phyloP scores from a whole-genome alignment of 2,113 vertebrate species.

The Sylvilagus bachmani region DNA sequence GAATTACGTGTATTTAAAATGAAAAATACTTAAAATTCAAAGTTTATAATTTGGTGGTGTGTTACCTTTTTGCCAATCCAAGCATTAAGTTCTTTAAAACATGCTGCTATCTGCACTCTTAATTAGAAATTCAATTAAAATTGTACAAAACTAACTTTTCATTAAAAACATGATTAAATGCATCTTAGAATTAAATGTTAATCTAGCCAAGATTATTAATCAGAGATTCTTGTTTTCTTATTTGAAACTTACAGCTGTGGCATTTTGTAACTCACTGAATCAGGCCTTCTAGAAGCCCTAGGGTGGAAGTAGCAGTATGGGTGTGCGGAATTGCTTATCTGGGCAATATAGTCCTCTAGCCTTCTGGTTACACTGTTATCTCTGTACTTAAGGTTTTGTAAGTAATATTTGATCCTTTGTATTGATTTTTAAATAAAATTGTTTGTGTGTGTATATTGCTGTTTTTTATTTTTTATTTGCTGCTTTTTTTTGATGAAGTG shows the following conservation, averaged over 20 bases:
- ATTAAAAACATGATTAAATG: background rate
- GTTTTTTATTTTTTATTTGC: slow-evolving; percentile 34
- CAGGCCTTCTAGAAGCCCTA: background rate
- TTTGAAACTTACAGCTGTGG: slow-evolving; percentile 60
- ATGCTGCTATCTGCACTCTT: slow-evolving; percentile 36
- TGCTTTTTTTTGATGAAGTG: slow-evolving; percentile 19
- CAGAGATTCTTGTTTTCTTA: slow-evolving; percentile 52
- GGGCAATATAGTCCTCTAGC: background rate
- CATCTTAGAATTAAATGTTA: background rate
- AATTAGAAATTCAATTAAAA: slow-evolving; percentile 41
- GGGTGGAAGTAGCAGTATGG: no score
- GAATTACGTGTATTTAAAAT: slow-evolving; percentile 72
- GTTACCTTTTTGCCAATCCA: slow-evolving; percentile 65
- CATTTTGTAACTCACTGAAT: slow-evolving; percentile 14
- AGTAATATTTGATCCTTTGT: background rate
- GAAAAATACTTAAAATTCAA: slow-evolving; percentile 72
- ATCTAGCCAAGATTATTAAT: background rate
- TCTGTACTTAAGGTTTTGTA: slow-evolving; percentile 34
- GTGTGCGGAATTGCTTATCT: background rate
- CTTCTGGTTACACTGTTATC: slow-evolving; percentile 45
- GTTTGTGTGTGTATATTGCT: background rate
- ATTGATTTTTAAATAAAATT: background rate
- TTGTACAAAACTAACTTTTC: slow-evolving; percentile 39
- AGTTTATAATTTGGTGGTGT: slow-evolving; percentile 12
- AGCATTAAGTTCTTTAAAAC: slow-evolving; percentile 54